Evolutionary conservation across 2,113 vertebrate species (phyloP).

Genomic region (Prietella phreatophila): DNA sequence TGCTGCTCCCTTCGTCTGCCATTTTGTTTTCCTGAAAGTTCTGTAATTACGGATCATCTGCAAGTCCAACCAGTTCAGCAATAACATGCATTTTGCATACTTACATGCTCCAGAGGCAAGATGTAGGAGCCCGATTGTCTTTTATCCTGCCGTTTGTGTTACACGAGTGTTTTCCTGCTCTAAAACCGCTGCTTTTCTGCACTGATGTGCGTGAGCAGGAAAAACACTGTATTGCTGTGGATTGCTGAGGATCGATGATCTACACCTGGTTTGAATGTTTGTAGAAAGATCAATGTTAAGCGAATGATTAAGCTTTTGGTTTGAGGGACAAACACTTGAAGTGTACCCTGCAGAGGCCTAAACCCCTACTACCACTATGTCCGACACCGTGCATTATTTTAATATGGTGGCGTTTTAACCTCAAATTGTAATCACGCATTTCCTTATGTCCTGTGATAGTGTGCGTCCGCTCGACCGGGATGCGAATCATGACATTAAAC

Average conservation of each 20-base stretch:
- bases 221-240: not conserved
- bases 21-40: not conserved
- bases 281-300: not conserved
- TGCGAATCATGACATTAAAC: slow-evolving; percentile 10
- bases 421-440: slow-evolving; percentile 19
- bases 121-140: not conserved
- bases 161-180: not conserved
- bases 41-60: slow-evolving; percentile 4
- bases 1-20: slow-evolving; percentile 8
- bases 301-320: slow-evolving; percentile 4
- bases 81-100: slow-evolving; percentile 34
- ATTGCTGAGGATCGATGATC: not conserved
- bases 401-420: slow-evolving; percentile 13
- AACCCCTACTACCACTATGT: not conserved
- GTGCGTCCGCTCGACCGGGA: not conserved
- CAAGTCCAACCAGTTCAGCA: slow-evolving; percentile 38
- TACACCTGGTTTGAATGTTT: not conserved
- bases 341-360: not conserved
- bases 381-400: slow-evolving; percentile 24
- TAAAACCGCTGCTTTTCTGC: not conserved
- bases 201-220: not conserved
- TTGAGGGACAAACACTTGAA: not conserved
- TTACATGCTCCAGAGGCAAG: slow-evolving; percentile 13
- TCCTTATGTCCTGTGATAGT: not conserved
- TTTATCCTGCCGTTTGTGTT: not conserved